These are phyloP conservation scores for Atherinosoma microstoma DNA, from an alignment of 2,797 vertebrate genomes.

Conservation along the genomic window DNA sequence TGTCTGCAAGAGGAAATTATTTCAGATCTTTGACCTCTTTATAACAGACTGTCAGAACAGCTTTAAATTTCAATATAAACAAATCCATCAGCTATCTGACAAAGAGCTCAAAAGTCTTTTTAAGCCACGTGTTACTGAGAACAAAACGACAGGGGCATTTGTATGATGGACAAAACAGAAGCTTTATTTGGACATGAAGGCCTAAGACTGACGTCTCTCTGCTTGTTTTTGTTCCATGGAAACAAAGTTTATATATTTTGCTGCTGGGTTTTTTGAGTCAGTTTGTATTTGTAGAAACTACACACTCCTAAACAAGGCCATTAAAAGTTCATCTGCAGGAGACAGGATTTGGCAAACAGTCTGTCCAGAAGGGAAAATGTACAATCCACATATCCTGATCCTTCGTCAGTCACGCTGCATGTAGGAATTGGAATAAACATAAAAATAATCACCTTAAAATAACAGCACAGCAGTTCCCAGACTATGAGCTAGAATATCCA, in stretches of 20 bases:
- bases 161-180: constrained; percentile 37
- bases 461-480: constrained; percentile 5
- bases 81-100: too few relatives aligned
- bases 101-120: too few relatives aligned
- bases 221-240: constrained; percentile 9
- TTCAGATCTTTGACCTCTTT: too few relatives aligned
- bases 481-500: constrained; percentile 6
- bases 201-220: constrained; percentile 53
- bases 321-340: background rate
- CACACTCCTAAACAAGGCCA: background rate
- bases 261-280: background rate
- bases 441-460: constrained; percentile 19
- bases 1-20: too few relatives aligned
- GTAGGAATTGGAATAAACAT: constrained; percentile 20
- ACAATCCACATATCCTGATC: constrained; percentile 10
- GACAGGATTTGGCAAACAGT: background rate
- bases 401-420: background rate
- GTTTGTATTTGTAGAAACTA: constrained; percentile 19
- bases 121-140: background rate
- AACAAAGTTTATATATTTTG: background rate
- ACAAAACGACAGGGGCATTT: constrained; percentile 2
- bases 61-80: too few relatives aligned
- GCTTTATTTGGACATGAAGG: constrained; percentile 71
- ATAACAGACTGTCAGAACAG: too few relatives aligned
- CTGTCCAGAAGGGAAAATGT: background rate